Percentiles rank a stretch among this genome's conserved stretches.
These are phyloP conservation scores for Formica selysi DNA, from an alignment of 1,140 invertebrate genomes.

Conservation along the genomic window DNA sequence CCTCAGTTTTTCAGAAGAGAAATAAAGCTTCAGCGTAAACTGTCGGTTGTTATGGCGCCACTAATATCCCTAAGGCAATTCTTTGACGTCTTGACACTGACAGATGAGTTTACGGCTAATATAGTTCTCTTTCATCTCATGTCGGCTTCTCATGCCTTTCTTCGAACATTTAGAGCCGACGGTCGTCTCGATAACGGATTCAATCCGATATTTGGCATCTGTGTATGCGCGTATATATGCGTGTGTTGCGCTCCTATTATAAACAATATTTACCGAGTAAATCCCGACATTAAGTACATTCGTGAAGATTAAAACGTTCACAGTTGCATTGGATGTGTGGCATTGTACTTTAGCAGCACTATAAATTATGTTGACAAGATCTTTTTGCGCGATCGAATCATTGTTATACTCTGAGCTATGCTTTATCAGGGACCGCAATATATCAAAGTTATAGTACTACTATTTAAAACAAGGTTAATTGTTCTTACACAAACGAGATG, in stretches of 20 bases:
- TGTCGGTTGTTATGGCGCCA: slow-evolving; percentile 79
- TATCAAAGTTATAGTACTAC: background rate
- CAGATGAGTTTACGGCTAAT: slow-evolving; percentile 86
- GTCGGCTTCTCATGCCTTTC: slow-evolving; percentile 73
- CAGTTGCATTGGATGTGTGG: background rate
- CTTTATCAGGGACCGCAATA: slow-evolving; percentile 21
- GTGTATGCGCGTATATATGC: too few relatives aligned
- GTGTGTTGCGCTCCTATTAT: slow-evolving; percentile 31
- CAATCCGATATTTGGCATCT: slow-evolving; percentile 46
- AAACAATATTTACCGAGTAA: slow-evolving; percentile 59
- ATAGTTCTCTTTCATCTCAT: slow-evolving; percentile 83
- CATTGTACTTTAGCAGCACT: background rate
- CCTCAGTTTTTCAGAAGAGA: slow-evolving; percentile 65
- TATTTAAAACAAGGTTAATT: slow-evolving; percentile 36
- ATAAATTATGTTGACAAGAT: slow-evolving; percentile 37
- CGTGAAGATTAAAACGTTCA: slow-evolving; percentile 29
- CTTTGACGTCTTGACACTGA: slow-evolving; percentile 84
- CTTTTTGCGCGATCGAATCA: slow-evolving; percentile 41
- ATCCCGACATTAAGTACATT: slow-evolving; percentile 44
- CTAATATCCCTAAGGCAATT: slow-evolving; percentile 83
- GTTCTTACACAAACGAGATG: slow-evolving; percentile 13
- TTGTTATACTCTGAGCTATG: background rate
- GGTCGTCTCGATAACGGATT: slow-evolving; percentile 71
- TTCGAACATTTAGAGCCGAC: slow-evolving; percentile 67
- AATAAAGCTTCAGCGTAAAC: slow-evolving; percentile 51